A percentile compares a stretch with the other conserved stretches of the same genome.
Evolutionary conservation across 2,113 vertebrate genomes (phyloP).

Genomic region (Thalassarche chlororhynchos): DNA sequence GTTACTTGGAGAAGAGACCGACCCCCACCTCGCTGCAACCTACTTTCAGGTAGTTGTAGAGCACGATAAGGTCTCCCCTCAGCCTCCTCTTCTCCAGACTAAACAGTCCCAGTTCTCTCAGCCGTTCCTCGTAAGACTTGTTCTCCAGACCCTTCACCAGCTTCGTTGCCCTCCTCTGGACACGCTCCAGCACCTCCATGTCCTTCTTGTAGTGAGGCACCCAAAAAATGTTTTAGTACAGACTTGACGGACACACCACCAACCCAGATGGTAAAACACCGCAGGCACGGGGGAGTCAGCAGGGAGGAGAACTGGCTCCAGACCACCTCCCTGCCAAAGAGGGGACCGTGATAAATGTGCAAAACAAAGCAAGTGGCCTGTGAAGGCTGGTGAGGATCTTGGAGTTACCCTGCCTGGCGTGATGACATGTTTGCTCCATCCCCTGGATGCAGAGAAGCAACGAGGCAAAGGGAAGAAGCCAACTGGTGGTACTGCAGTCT

Average conservation of each 20-base stretch:
- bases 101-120: too few relatives aligned
- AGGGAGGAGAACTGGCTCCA: background rate
- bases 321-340: background rate
- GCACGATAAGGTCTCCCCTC: too few relatives aligned
- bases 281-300: fast-evolving
- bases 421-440: background rate
- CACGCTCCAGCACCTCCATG: too few relatives aligned
- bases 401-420: background rate
- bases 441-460: background rate
- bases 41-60: too few relatives aligned
- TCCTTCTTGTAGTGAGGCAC: too few relatives aligned
- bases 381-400: background rate
- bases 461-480: background rate
- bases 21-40: too few relatives aligned
- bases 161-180: too few relatives aligned
- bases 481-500: background rate
- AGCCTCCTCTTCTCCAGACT: too few relatives aligned
- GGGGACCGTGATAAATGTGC: background rate
- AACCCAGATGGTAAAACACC: background rate
- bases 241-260: background rate
- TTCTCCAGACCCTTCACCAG: too few relatives aligned
- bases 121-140: too few relatives aligned
- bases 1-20: too few relatives aligned
- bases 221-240: background rate
- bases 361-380: background rate